A percentile compares a stretch with the other conserved stretches of the same genome.
These are phyloP conservation scores for Artibeus lituratus DNA, from an alignment of 2,797 vertebrate species.

Conservation along the genomic window DNA sequence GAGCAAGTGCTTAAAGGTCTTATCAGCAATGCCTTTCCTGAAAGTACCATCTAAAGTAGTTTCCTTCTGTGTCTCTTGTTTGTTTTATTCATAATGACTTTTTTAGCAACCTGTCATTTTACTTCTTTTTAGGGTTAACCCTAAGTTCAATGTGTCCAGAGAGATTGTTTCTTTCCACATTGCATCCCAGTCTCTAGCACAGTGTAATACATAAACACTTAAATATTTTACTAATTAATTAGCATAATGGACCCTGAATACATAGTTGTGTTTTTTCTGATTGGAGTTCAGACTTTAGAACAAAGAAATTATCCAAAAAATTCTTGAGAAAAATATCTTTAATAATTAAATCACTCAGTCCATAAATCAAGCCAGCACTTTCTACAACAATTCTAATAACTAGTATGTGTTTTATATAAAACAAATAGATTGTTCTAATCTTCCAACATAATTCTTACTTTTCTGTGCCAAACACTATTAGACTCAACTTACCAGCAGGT, in stretches of 20 bases:
- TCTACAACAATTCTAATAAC: neutral
- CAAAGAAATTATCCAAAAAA: neutral
- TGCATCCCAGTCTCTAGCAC: neutral
- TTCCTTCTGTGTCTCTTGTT: neutral
- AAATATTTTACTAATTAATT: neutral
- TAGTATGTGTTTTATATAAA: neutral
- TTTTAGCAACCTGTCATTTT: neutral
- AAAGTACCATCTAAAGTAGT: neutral
- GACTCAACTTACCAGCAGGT: constrained; percentile 55
- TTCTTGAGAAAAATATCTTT: constrained; percentile 18
- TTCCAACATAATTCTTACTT: neutral
- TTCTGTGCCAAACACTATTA: constrained; percentile 28
- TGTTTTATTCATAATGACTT: neutral
- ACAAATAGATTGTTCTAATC: neutral
- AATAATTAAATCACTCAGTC: neutral
- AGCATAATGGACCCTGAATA: neutral
- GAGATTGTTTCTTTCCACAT: neutral
- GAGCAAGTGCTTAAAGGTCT: neutral
- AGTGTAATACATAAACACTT: neutral
- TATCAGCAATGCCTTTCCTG: neutral
- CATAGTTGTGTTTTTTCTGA: neutral
- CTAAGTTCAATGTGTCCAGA: neutral
- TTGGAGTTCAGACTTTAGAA: constrained; percentile 7
- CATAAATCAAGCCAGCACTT: neutral
- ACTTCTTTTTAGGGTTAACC: neutral